These are phyloP conservation scores for Tetranychus piercei DNA, from an alignment of 2,888 invertebrate species.

Conservation along the genomic window DNA sequence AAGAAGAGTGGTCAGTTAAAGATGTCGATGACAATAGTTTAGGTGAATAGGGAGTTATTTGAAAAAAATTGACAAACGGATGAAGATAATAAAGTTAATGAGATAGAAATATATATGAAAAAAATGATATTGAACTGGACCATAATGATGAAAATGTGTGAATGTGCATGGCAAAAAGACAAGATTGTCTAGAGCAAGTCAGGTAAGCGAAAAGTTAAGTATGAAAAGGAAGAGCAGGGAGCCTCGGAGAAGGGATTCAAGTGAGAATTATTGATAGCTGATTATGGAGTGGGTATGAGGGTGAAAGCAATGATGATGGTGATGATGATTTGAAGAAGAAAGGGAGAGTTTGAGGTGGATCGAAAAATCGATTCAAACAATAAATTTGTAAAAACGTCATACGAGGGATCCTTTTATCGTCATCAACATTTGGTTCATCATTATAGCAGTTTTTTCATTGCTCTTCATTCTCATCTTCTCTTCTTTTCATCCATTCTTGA, in stretches of 20 bases:
- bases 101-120: no score
- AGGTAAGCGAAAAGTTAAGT: background rate
- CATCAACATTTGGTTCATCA: background rate
- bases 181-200: background rate
- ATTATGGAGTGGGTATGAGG: background rate
- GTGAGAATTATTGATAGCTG: background rate
- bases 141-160: background rate
- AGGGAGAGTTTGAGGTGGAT: no score
- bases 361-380: background rate
- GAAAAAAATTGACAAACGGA: no score
- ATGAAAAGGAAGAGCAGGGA: background rate
- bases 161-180: background rate
- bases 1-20: no score
- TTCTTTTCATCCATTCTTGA: no score
- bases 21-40: no score
- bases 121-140: background rate
- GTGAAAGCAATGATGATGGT: background rate
- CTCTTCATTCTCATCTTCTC: background rate
- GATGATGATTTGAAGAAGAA: no score
- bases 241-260: background rate
- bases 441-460: no score
- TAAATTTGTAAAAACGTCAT: background rate
- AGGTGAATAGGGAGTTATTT: no score
- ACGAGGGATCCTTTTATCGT: background rate
- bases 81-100: no score